phyloP scores from a whole-genome alignment of 2,113 vertebrate genomes.

The Oceanites oceanicus region DNA sequence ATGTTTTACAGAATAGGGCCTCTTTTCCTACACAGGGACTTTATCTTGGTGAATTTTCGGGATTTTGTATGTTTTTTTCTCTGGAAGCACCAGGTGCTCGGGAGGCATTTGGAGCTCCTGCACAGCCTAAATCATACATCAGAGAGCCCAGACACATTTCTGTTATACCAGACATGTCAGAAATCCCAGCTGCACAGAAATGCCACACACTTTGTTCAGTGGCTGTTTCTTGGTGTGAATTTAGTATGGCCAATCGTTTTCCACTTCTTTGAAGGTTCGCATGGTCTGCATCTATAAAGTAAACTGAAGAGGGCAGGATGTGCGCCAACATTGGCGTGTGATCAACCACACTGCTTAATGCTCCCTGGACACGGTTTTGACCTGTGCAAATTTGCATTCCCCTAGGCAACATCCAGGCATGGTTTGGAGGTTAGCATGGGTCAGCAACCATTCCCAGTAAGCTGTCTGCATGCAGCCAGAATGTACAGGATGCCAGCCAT shows the following conservation, averaged over 20 bases:
- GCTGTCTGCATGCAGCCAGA: neutral
- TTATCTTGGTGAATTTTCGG: neutral
- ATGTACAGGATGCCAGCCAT: neutral
- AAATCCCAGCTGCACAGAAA: neutral
- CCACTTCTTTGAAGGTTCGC: neutral
- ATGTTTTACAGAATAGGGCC: neutral
- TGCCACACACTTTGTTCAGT: rapidly evolving
- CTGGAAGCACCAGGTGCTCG: neutral
- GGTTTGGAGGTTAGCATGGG: neutral
- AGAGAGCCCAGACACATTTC: neutral
- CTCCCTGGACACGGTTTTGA: neutral
- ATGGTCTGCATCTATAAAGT: neutral
- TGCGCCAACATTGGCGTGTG: rapidly evolving
- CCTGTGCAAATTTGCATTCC: neutral
- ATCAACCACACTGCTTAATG: neutral
- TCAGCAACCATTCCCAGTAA: neutral
- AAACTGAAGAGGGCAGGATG: neutral
- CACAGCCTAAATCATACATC: neutral
- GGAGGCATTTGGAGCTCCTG: neutral
- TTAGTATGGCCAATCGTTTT: neutral
- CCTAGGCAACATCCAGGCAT: neutral
- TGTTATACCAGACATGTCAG: neutral
- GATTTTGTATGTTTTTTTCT: neutral
- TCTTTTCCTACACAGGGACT: neutral
- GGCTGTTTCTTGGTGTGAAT: neutral